phyloP scores from a whole-genome alignment of 1,140 invertebrate species.

The Lordiphosa stackelbergi region DNA sequence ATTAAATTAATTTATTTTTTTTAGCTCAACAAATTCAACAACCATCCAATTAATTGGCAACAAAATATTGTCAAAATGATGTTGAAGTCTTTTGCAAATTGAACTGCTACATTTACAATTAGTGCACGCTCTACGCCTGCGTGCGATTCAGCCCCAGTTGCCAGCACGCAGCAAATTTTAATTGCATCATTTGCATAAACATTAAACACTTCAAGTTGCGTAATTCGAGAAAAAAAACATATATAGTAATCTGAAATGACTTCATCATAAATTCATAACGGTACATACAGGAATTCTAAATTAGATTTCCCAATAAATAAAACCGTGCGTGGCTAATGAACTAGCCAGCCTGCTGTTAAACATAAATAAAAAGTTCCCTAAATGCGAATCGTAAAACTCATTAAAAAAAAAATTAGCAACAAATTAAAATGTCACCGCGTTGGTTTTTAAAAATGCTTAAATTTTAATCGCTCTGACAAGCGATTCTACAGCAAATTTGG shows the following conservation, averaged over 20 bases:
- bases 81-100: slow-evolving; percentile 7
- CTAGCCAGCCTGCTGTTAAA: not conserved
- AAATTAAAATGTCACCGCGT: slow-evolving; percentile 10
- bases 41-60: slow-evolving; percentile 6
- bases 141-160: too few relatives aligned
- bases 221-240: not conserved
- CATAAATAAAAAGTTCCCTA: not conserved
- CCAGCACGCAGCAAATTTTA: not conserved
- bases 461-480: slow-evolving; percentile 9
- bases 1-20: too few relatives aligned
- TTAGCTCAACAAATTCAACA: slow-evolving; percentile 4
- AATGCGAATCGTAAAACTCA: slow-evolving; percentile 1
- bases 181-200: slow-evolving; percentile 11
- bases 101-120: slow-evolving; percentile 5
- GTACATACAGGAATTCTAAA: slow-evolving; percentile 6
- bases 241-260: slow-evolving; percentile 3
- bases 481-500: slow-evolving; percentile 2
- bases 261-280: slow-evolving; percentile 10
- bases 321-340: slow-evolving; percentile 5
- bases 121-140: not conserved
- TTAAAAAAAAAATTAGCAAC: slow-evolving; percentile 7
- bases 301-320: slow-evolving; percentile 11
- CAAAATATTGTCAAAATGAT: slow-evolving; percentile 3
- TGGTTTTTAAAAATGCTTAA: slow-evolving; percentile 10
- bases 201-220: slow-evolving; percentile 5